These are phyloP conservation scores for Endotricha flammealis DNA, from an alignment of 2,888 invertebrate genomes.

Conservation along the genomic window DNA sequence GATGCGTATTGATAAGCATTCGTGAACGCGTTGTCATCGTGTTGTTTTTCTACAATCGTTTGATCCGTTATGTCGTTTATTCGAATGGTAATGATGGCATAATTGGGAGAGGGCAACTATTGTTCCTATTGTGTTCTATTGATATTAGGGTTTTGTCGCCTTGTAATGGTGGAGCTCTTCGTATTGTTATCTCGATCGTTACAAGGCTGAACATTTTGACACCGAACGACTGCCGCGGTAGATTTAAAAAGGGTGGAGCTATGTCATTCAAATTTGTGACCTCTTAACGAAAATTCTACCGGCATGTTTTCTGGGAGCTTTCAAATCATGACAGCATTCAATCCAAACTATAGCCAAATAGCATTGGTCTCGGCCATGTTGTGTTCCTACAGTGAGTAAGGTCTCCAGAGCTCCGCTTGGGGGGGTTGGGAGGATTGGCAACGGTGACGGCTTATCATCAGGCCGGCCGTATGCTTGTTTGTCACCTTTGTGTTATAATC, in stretches of 20 bases:
- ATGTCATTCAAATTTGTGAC: constrained; percentile 44
- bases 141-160: constrained; percentile 75
- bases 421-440: too few relatives aligned
- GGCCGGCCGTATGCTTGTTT: too few relatives aligned
- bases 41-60: constrained; percentile 66
- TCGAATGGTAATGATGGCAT: constrained; percentile 75
- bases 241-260: constrained; percentile 67
- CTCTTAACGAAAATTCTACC: constrained; percentile 31
- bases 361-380: too few relatives aligned
- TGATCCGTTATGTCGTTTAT: constrained; percentile 72
- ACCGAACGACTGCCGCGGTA: constrained; percentile 44
- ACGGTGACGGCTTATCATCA: too few relatives aligned
- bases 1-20: constrained; percentile 23
- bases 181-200: constrained; percentile 61
- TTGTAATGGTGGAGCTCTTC: constrained; percentile 64
- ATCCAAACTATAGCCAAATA: too few relatives aligned
- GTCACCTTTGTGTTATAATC: too few relatives aligned
- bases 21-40: constrained; percentile 49
- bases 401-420: too few relatives aligned
- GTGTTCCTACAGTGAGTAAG: too few relatives aligned
- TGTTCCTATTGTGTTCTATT: constrained; percentile 74
- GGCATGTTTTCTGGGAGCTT: too few relatives aligned
- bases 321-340: too few relatives aligned
- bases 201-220: constrained; percentile 47
- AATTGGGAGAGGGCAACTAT: constrained; percentile 76